phyloP scores from a whole-genome alignment of 2,113 vertebrate genomes.

The Oostethus manadensis region DNA sequence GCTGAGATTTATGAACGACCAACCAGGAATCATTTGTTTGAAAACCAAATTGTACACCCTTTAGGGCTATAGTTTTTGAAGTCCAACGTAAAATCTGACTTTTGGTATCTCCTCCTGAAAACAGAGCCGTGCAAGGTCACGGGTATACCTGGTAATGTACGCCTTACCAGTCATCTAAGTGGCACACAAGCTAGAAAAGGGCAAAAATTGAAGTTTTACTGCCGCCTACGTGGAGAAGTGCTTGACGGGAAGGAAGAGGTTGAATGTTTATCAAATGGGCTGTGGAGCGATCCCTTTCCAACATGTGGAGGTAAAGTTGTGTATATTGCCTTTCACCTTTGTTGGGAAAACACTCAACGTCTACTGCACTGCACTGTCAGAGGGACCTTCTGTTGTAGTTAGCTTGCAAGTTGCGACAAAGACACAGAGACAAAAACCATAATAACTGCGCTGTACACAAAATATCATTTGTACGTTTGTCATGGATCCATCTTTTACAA shows the following conservation, averaged over 20 bases:
- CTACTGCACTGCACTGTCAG: neutral
- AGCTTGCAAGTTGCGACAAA: neutral
- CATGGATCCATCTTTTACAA: too few relatives aligned
- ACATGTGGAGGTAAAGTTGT: constrained; percentile 71
- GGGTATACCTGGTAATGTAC: fast-evolving
- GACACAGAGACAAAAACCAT: too few relatives aligned
- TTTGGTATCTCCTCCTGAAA: constrained; percentile 1
- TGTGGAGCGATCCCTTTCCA: constrained; percentile 68
- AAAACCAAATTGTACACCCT: neutral
- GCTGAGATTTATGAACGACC: neutral
- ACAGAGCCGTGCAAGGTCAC: constrained; percentile 23
- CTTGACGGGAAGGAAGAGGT: constrained; percentile 50
- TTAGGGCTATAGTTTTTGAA: neutral
- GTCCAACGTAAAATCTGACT: neutral
- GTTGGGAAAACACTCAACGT: too few relatives aligned
- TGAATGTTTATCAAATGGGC: constrained; percentile 66
- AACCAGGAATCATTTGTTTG: neutral
- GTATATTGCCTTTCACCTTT: neutral
- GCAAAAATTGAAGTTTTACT: neutral
- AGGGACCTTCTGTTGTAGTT: neutral
- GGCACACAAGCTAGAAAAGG: neutral
- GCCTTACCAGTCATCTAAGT: fast-evolving
- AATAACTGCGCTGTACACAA: too few relatives aligned
- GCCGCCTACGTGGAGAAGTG: fast-evolving
- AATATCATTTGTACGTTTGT: too few relatives aligned